Conservation (phyloP, 2,113 vertebrate genomes). For the Eulemur rufifrons region DNA sequence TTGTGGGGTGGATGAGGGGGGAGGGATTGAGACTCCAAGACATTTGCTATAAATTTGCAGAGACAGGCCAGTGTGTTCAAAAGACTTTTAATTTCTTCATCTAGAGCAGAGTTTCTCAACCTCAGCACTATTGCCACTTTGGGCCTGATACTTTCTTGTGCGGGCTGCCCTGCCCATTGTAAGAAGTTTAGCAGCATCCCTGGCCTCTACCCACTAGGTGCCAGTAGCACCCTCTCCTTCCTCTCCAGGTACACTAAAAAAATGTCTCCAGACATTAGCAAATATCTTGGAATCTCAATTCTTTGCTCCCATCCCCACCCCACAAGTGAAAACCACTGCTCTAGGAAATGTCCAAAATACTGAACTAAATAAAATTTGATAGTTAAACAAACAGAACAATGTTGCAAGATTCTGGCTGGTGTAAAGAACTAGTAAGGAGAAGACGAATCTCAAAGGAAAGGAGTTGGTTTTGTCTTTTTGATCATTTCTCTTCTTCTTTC, state of each 20-base stretch:
- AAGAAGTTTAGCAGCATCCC: not conserved
- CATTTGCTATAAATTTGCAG: not conserved
- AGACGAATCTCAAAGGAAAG: not conserved
- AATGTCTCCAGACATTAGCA: not conserved
- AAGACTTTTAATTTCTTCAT: not conserved
- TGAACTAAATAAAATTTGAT: conserved; percentile 18
- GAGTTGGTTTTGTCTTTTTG: not conserved
- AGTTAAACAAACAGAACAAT: not conserved
- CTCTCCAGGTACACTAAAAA: not conserved
- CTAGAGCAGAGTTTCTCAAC: not conserved
- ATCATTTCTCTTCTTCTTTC: conserved; percentile 43
- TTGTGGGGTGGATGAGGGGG: no score
- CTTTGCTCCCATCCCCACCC: not conserved
- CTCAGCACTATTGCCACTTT: not conserved
- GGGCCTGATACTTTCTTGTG: not conserved
- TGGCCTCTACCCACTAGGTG: not conserved
- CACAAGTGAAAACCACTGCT: not conserved
- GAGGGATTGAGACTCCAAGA: no score
- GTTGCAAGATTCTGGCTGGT: not conserved
- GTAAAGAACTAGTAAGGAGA: not conserved
- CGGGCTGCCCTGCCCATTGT: not conserved
- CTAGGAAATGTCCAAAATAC: conserved; percentile 8
- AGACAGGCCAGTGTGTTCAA: not conserved
- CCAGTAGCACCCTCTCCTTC: not conserved
- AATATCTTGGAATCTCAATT: not conserved